Conservation (phyloP, 2,888 invertebrate species). For the Lepidochitona cinerea region DNA sequence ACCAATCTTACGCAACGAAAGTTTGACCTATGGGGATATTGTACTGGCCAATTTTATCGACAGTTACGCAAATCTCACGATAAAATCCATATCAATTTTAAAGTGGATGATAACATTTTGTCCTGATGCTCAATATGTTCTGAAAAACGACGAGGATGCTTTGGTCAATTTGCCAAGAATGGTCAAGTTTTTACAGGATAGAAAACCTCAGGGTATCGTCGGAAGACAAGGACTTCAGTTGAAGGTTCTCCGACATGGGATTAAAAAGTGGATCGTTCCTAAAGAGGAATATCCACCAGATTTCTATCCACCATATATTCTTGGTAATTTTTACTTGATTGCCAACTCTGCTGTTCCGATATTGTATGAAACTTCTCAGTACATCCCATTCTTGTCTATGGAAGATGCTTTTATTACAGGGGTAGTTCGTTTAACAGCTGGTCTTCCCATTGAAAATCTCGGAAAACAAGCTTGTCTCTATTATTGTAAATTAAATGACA, state of each 20-base stretch:
- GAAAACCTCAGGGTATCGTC: not conserved
- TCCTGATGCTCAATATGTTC: conserved; percentile 45
- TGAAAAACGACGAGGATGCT: conserved; percentile 66
- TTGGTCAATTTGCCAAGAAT: conserved; percentile 69
- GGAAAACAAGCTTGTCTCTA: no score
- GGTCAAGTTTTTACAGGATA: not conserved
- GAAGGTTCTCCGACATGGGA: not conserved
- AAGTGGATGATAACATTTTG: conserved; percentile 58
- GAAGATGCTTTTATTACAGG: conserved; percentile 44
- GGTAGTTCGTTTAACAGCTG: conserved; percentile 23
- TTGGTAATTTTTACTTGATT: conserved; percentile 38
- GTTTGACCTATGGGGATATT: conserved; percentile 19
- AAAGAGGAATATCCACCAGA: conserved; percentile 25
- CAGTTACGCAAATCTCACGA: conserved; percentile 60
- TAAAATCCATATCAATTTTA: conserved; percentile 61
- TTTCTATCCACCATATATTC: conserved; percentile 33
- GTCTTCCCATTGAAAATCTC: no score
- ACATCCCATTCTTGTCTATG: conserved; percentile 71
- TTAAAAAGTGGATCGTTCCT: conserved; percentile 42
- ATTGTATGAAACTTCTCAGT: conserved; percentile 9
- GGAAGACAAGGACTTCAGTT: not conserved
- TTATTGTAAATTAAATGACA: no score
- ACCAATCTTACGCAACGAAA: conserved; percentile 19
- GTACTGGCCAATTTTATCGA: conserved; percentile 49
- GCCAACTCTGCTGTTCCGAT: conserved; percentile 66